Percentiles rank a stretch among this genome's conserved stretches.
These are phyloP conservation scores for Odontophorus gujanensis DNA, from an alignment of 2,113 vertebrate genomes.

Conservation along the genomic window DNA sequence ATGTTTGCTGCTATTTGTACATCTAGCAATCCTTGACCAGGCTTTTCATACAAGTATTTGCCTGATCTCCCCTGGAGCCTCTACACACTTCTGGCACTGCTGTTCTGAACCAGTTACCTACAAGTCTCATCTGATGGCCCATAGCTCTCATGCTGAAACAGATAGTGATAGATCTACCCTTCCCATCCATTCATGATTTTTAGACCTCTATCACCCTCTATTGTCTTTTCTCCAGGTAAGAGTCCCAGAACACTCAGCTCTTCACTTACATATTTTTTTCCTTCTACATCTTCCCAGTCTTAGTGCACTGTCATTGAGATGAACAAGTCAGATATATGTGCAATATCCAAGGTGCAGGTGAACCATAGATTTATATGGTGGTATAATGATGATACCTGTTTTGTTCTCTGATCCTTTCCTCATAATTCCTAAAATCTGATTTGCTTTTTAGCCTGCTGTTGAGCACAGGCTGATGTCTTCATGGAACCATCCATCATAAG, in stretches of 20 bases:
- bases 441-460: constrained; percentile 58
- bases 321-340: background rate
- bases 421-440: constrained; percentile 53
- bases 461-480: constrained; percentile 47
- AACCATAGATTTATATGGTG: constrained; percentile 15
- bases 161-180: background rate
- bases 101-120: background rate
- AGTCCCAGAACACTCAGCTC: background rate
- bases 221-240: background rate
- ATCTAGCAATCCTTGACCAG: background rate
- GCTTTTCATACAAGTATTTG: background rate
- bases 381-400: constrained; percentile 14
- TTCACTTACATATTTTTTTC: background rate
- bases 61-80: background rate
- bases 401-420: constrained; percentile 23
- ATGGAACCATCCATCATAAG: constrained; percentile 63
- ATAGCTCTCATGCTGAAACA: background rate
- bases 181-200: background rate
- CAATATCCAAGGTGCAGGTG: background rate
- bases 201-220: background rate
- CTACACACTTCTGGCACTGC: background rate
- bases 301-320: background rate
- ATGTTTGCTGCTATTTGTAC: background rate
- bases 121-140: background rate
- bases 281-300: background rate